A percentile compares a stretch with the other conserved stretches of the same genome.
These are phyloP conservation scores for Drosophila willistoni DNA, from an alignment of 1,140 invertebrate genomes.

Conservation along the genomic window DNA sequence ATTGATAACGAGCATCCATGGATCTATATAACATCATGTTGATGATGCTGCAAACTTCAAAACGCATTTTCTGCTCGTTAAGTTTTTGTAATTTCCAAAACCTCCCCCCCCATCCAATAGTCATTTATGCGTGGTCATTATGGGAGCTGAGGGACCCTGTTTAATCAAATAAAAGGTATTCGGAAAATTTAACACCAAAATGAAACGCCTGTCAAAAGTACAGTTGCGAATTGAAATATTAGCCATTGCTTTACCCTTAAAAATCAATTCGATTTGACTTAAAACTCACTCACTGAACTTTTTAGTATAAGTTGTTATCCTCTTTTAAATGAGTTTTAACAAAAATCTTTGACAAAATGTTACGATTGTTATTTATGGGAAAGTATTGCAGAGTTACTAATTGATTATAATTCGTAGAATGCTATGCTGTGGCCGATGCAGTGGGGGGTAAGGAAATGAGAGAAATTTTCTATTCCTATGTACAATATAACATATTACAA, in stretches of 20 bases:
- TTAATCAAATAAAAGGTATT: slow-evolving; percentile 40
- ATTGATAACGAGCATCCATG: background rate
- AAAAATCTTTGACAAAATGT: too few relatives aligned
- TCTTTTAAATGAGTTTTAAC: too few relatives aligned
- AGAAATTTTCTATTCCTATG: too few relatives aligned
- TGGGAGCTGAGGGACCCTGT: slow-evolving; percentile 32
- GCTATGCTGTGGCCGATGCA: too few relatives aligned
- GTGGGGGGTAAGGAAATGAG: too few relatives aligned
- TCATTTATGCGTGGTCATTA: slow-evolving; percentile 55
- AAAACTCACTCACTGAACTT: too few relatives aligned
- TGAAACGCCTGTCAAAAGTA: background rate
- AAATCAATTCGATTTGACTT: too few relatives aligned
- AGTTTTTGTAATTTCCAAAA: slow-evolving; percentile 44
- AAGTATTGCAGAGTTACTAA: too few relatives aligned
- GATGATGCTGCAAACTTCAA: slow-evolving; percentile 67
- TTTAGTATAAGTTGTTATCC: too few relatives aligned
- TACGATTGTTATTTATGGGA: too few relatives aligned
- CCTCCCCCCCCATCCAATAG: background rate
- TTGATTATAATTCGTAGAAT: too few relatives aligned
- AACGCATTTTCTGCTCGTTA: slow-evolving; percentile 77
- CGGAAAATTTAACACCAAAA: background rate
- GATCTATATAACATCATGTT: slow-evolving; percentile 22
- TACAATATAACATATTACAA: too few relatives aligned
- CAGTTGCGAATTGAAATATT: background rate
- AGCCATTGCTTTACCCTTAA: background rate